Percentiles rank a stretch among this genome's conserved stretches.
Conservation (phyloP, 2,888 invertebrate species). For the Platycheirus rosarum region DNA sequence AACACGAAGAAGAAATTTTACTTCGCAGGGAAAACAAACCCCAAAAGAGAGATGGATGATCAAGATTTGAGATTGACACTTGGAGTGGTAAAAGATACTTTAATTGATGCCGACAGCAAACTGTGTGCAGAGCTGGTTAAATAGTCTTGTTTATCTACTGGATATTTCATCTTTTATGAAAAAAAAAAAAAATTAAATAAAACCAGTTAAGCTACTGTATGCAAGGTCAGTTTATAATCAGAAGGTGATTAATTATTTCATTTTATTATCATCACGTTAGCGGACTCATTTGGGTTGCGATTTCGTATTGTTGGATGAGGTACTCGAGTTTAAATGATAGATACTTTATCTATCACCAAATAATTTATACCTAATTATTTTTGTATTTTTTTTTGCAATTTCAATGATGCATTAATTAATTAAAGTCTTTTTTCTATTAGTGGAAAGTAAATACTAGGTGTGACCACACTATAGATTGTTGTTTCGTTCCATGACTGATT, state of each 20-base stretch:
- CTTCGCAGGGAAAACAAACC: background rate
- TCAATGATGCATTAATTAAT: no score
- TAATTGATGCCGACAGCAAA: slow-evolving; percentile 3
- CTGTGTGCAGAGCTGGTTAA: background rate
- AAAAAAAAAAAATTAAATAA: no score
- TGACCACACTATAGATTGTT: no score
- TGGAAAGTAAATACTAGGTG: no score
- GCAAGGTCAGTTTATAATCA: slow-evolving; percentile 35
- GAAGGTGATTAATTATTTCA: slow-evolving; percentile 17
- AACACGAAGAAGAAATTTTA: background rate
- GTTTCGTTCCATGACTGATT: no score
- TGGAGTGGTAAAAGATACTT: slow-evolving; percentile 29
- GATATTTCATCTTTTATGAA: slow-evolving; percentile 4
- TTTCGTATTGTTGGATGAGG: background rate
- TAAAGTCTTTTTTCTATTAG: no score
- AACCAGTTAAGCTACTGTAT: slow-evolving; percentile 30
- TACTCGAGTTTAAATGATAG: slow-evolving; percentile 5
- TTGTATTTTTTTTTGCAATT: no score
- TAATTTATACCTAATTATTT: no score
- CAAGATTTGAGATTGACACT: slow-evolving; percentile 2
- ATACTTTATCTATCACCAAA: no score
- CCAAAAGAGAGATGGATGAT: slow-evolving; percentile 2
- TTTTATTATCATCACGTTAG: slow-evolving; percentile 10
- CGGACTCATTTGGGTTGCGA: slow-evolving; percentile 15
- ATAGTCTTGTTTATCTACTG: background rate